Conservation (phyloP, 2,113 vertebrate genomes). For the Ameiurus melas region DNA sequence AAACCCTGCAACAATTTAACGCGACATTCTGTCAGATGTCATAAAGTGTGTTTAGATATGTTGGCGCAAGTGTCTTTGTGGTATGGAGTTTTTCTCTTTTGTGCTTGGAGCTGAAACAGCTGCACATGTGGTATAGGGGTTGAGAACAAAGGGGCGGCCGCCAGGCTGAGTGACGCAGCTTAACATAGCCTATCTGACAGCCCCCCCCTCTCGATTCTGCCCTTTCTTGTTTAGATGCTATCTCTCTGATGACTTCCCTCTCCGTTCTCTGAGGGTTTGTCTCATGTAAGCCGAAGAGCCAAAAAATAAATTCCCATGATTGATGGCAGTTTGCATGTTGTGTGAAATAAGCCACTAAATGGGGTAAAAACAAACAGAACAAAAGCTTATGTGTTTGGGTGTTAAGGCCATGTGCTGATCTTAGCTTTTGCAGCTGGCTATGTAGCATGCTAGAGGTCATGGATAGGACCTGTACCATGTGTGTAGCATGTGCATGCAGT, state of each 20-base stretch:
- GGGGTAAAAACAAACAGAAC: slow-evolving; percentile 22
- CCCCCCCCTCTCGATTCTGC: not conserved
- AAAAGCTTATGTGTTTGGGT: slow-evolving; percentile 9
- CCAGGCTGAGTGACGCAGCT: slow-evolving; percentile 33
- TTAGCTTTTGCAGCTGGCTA: slow-evolving; percentile 1
- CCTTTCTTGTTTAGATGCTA: slow-evolving; percentile 34
- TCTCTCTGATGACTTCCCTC: slow-evolving; percentile 51
- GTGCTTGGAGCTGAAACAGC: slow-evolving; percentile 48
- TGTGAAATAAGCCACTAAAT: slow-evolving; percentile 29
- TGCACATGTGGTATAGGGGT: slow-evolving; percentile 44
- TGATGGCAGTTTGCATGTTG: slow-evolving; percentile 33
- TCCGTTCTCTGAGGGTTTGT: slow-evolving; percentile 34
- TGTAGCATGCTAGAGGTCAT: not conserved
- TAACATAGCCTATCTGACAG: slow-evolving; percentile 37
- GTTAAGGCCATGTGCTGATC: not conserved
- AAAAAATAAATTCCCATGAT: slow-evolving; percentile 55
- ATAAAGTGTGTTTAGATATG: slow-evolving; percentile 49
- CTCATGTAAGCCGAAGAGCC: slow-evolving; percentile 37
- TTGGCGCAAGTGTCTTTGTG: slow-evolving; percentile 30
- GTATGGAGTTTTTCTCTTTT: slow-evolving; percentile 38
- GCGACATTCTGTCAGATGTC: slow-evolving; percentile 54
- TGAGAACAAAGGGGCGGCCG: slow-evolving; percentile 40
- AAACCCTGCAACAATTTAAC: slow-evolving; percentile 51
- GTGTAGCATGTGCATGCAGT: not conserved
- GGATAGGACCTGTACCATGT: not conserved